Evolutionary conservation across 2,797 vertebrate genomes (phyloP), one percentile per base, ranked within the genome.

Genomic region (Craterocephalus amniculus): DNA sequence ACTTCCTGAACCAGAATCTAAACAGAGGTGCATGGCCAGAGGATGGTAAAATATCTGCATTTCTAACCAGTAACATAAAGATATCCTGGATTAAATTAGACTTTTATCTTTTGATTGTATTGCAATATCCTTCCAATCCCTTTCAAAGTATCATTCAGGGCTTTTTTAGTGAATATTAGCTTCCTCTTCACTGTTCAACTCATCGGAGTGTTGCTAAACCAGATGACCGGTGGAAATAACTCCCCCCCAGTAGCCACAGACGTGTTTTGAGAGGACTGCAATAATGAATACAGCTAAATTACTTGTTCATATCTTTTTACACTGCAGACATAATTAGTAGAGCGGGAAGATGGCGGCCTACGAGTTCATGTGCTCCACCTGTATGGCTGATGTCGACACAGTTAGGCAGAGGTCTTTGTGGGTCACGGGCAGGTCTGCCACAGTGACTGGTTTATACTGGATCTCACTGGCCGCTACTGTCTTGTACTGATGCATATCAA

Each of bases 381-480:
- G 97, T 86, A 98, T 97, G 93, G 97, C 92, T 83, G 96, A 97
- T 74, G 97, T 98, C 95, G 97, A 97, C 78, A 99, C 97, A 58
- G 97, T 98, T 92, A 99, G 96, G 92, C 97, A 99, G 89, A 98
- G 96, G 96, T 99, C 97, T 92, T 99, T 99, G 87, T 98, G 97
- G 85, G 96, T 94, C 83, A 96, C 95, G 29, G 96, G 88, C 63
- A 95, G 88, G 65, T 94, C 92, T 0, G 87, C 91, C 89, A 94
- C 93, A 40, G 83, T 90, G 74, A 94, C 94, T 1, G 91, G 92
- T 83, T 95, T 95, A 90, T 95, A 95, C 88, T 95, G 94, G 89
- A 95, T 93, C 87, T 95, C 94, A 49, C 78, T 86, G 76, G 90
- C 89, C 12, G 94, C 83, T 83, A 94, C 96, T 66, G 96, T 96